Conservation (phyloP, 64 coral and sea anemone species). For the Stichodactyla mertensii region DNA sequence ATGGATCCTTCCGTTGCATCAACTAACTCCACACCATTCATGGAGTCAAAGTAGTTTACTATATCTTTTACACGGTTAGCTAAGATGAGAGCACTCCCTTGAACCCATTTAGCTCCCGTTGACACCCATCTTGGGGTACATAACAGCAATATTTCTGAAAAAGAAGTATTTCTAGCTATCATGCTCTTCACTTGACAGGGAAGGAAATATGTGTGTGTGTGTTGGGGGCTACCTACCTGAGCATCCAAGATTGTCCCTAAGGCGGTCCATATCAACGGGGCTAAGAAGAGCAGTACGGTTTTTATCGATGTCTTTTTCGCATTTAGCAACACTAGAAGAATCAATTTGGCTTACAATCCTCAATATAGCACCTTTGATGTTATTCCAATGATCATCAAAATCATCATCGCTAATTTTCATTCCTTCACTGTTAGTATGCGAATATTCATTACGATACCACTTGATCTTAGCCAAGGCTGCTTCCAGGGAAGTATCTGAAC, state of each 20-base stretch:
- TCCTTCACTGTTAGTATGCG: neutral
- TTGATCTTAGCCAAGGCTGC: neutral
- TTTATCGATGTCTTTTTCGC: neutral
- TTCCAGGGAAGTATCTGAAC: neutral
- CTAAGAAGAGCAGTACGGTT: neutral
- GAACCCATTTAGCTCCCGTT: neutral
- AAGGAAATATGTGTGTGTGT: no score
- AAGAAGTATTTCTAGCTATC: neutral
- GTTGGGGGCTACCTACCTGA: no score
- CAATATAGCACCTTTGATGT: constrained; percentile 13
- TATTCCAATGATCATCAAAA: constrained; percentile 7
- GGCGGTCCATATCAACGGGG: neutral
- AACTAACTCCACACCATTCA: neutral
- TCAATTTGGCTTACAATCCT: neutral
- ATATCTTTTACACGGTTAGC: neutral
- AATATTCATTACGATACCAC: constrained; percentile 6
- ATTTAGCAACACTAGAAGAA: neutral
- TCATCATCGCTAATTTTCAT: constrained; percentile 1
- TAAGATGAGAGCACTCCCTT: neutral
- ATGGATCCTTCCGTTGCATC: neutral
- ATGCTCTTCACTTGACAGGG: no score
- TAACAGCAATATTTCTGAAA: neutral
- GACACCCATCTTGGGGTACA: neutral
- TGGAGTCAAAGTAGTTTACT: neutral
- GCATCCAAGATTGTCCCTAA: neutral